Base-by-base conservation (phyloP, 2,888 invertebrate genomes). In the Mellilla xanthometata region DNA sequence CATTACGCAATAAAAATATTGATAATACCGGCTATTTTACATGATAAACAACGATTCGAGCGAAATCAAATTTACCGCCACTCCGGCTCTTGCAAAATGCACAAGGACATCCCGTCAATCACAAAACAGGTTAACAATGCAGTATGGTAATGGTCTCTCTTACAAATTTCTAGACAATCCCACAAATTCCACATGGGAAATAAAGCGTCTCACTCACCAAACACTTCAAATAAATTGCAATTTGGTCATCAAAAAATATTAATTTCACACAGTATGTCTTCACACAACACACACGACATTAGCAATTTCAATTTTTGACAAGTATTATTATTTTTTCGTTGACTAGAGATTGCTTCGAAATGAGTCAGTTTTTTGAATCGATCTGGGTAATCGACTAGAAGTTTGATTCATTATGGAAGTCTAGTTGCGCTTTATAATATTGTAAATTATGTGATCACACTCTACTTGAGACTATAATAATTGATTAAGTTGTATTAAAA, bases 81-180 rank as follows among this genome's bases (percentile, higher is more conserved):
- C 80, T 78, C 60, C 62, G 69, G 65, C 72, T 80, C 74, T 84
- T 79, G 81, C 81, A 79, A 86, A 84, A 81, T 79, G 75, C 75
- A 83, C 84, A 86, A 85, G 85, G 85, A 84, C 85, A 85, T 86
- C 87, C n/a, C 84, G 88, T 85, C 86, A 87, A 83, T 80, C 68
- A 79, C 77, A 84, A 88, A 86, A 87, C 87, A 87, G 87, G 84
- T 81, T 82, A 81, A 68, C 75, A 81, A 81, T 72, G 72, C 70
- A 75, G 72, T 78, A 73, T 75, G 72, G 72, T 71, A 65, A 13
- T 52, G 33, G 35, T 39, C 19, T 35, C 15, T 19, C 6, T 5
- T 19, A 19, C 15, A 6, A 19, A 5, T 19, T 19, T 19, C 15
- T 19, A 19, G 15, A 15, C 32, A 12, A 32, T 9, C 12, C 7